phyloP scores from a whole-genome alignment of 2,888 invertebrate genomes.

The Aethes cnicana region DNA sequence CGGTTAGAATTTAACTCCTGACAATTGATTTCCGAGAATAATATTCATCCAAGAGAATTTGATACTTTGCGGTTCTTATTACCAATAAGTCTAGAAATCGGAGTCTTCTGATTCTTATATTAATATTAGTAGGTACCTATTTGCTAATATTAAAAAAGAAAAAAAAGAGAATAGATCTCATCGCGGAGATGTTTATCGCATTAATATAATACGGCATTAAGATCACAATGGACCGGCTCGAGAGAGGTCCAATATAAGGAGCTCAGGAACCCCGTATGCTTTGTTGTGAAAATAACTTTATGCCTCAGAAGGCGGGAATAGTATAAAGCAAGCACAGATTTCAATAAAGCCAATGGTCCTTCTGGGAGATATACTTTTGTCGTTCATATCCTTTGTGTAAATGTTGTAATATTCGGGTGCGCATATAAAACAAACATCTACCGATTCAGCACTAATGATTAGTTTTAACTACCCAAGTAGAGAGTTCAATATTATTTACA shows the following conservation, averaged over 20 bases:
- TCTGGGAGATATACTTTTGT: conserved; percentile 63
- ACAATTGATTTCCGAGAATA: conserved; percentile 36
- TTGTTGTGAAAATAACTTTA: conserved; percentile 81
- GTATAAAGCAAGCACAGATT: conserved; percentile 66
- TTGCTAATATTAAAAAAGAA: conserved; percentile 73
- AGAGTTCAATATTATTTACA: too few relatives aligned
- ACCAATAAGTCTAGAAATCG: conserved; percentile 64
- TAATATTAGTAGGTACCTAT: conserved; percentile 39
- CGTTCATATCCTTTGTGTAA: conserved; percentile 67
- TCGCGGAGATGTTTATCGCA: conserved; percentile 79
- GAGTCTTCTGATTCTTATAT: conserved; percentile 39
- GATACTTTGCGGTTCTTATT: conserved; percentile 59
- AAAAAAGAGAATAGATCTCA: conserved; percentile 58
- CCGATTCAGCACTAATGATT: too few relatives aligned
- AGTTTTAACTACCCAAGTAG: too few relatives aligned
- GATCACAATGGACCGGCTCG: conserved; percentile 79
- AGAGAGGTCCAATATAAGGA: conserved; percentile 79
- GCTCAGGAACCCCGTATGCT: conserved; percentile 71
- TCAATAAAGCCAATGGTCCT: conserved; percentile 75
- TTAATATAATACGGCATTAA: conserved; percentile 81
- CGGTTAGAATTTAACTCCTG: conserved; percentile 15
- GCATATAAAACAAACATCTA: conserved; percentile 13
- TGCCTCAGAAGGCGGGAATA: conserved; percentile 72
- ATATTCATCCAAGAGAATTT: conserved; percentile 62
- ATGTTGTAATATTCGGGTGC: conserved; percentile 58